phyloP scores from a whole-genome alignment of 2,797 vertebrate species.

The Picus viridis region DNA sequence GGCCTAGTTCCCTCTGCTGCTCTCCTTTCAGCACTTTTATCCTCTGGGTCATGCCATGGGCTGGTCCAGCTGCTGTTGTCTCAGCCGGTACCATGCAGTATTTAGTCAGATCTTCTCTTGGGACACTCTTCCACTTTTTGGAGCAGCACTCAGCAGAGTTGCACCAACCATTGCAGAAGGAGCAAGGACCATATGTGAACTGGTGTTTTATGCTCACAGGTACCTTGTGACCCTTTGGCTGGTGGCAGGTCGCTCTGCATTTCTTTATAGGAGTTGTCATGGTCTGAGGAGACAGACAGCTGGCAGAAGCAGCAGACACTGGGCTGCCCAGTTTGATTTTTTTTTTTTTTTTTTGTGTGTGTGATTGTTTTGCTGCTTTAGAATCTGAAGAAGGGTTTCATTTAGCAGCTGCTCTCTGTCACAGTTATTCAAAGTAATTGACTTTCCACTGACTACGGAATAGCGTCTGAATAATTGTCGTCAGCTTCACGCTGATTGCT shows the following conservation, averaged over 20 bases:
- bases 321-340: not conserved
- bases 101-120: not conserved
- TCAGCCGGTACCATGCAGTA: fast-evolving
- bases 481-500: slow-evolving; percentile 49
- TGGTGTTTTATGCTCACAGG: not conserved
- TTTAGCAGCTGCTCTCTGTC: not conserved
- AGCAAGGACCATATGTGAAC: not conserved
- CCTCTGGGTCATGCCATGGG: not conserved
- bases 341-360: not conserved
- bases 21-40: not conserved
- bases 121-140: not conserved
- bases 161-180: not conserved
- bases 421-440: not conserved
- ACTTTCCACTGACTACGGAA: slow-evolving; percentile 23
- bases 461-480: slow-evolving; percentile 29
- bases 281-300: not conserved
- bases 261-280: fast-evolving
- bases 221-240: not conserved
- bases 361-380: not conserved
- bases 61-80: not conserved
- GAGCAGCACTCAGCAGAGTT: not conserved
- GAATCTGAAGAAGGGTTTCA: not conserved
- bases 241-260: not conserved
- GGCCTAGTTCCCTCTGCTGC: not conserved
- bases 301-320: not conserved